Base-by-base conservation (phyloP, 2,797 vertebrate species). In the Odontamblyopus rebecca region DNA sequence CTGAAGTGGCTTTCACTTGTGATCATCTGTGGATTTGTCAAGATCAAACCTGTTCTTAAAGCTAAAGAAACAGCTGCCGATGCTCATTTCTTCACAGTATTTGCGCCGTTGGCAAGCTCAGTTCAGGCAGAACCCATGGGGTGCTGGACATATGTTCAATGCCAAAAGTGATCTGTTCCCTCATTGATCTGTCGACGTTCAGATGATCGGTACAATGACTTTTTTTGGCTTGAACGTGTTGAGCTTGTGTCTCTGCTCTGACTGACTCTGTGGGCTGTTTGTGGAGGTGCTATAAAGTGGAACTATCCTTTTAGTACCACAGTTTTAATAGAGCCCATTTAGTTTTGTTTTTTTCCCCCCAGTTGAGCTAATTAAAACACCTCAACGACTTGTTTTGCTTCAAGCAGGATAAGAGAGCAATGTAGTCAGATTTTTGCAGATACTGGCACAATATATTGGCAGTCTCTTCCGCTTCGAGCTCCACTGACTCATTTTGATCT, bases 181-280 rank as follows among this genome's bases (percentile, higher is more conserved):
- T 23, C 53, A 7, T 5, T 57, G 56, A 23, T 57, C 50, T 53
- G 50, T n/a, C 23, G n/a, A 56, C n/a, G 6, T 56, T 56, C n/a
- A 54, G 5, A 53, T 53, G 19, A 53, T 18, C 7, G 51, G 18
- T 23, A 3, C 15, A 30, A 30, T 30, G 27, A 60, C 27, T 60
- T 1, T 27, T 23, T 23, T 57, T 59, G 13, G 56, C 56, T 27
- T 13, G 27, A 59, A 26, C 2, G 11, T 54, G 51, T 59, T 4
- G 57, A 60, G 57, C 54, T 60, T 30, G 57, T 30, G 26, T 29
- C 1, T 59, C 26, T 57, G 54, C 54, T 26, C 9, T 59, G 57
- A 59, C 27, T 29, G 57, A 30, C 57, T 60, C 27, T 60, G 38
- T 61, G 69, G 62, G 29, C 11, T 68, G 66, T 64, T 59, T 72